Evolutionary conservation across 2,888 invertebrate species (phyloP).

Genomic region (Saturnia japonica): DNA sequence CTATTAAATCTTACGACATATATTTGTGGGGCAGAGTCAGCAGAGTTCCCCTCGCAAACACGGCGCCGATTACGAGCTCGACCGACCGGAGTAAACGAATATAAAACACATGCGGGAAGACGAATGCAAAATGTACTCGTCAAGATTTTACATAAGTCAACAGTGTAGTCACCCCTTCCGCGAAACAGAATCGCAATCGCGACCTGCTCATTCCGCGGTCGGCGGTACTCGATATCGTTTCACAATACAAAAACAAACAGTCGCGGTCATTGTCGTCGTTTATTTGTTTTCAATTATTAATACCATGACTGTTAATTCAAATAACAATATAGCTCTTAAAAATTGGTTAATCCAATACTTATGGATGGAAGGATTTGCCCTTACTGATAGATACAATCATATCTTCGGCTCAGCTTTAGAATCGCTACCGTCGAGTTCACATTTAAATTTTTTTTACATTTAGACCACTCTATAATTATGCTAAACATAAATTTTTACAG

Average conservation of each 20-base stretch:
- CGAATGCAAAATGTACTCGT: constrained; percentile 78
- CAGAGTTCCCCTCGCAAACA: constrained; percentile 80
- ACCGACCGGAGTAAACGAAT: constrained; percentile 81
- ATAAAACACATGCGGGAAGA: constrained; percentile 81
- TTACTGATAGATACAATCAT: background rate
- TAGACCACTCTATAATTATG: too few relatives aligned
- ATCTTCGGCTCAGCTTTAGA: too few relatives aligned
- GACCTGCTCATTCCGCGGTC: constrained; percentile 34
- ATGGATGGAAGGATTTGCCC: background rate
- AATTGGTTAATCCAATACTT: background rate
- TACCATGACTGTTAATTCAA: background rate
- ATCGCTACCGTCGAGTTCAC: too few relatives aligned
- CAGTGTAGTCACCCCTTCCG: constrained; percentile 65
- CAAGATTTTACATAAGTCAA: constrained; percentile 81
- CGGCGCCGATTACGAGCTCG: constrained; percentile 77
- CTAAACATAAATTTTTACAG: too few relatives aligned
- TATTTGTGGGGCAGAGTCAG: constrained; percentile 80
- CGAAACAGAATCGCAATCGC: constrained; percentile 28
- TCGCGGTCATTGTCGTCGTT: background rate
- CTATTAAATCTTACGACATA: constrained; percentile 83
- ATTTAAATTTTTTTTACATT: too few relatives aligned
- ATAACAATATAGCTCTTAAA: background rate
- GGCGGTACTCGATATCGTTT: constrained; percentile 41
- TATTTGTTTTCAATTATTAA: background rate
- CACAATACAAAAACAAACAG: constrained; percentile 38